These are phyloP conservation scores for Crepidodera aurea DNA, from an alignment of 2,888 invertebrate genomes.

Conservation along the genomic window DNA sequence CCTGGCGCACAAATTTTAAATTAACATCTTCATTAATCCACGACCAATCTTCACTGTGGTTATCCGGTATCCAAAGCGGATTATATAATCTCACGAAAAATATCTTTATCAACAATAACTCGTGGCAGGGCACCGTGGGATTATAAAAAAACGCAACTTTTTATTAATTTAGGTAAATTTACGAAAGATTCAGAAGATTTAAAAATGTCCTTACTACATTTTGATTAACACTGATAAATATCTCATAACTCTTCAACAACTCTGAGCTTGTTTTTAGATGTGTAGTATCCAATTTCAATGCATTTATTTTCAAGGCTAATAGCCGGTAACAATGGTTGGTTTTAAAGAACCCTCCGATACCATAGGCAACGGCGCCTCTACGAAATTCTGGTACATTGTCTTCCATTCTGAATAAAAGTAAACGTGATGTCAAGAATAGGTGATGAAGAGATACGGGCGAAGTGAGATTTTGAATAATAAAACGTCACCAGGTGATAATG, in stretches of 20 bases:
- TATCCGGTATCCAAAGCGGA: too few species aligned
- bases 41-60: too few species aligned
- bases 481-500: conserved; percentile 29
- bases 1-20: too few species aligned
- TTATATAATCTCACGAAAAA: too few species aligned
- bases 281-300: conserved; percentile 2
- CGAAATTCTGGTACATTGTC: conserved; percentile 24
- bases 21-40: too few species aligned
- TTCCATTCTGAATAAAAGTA: conserved; percentile 28
- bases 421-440: conserved; percentile 31
- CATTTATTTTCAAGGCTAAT: not conserved
- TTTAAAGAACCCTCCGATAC: not conserved
- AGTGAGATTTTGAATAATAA: conserved; percentile 27
- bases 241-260: not conserved
- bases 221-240: not conserved
- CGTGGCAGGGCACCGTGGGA: too few species aligned
- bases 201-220: too few species aligned
- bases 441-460: conserved; percentile 29
- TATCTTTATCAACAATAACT: too few species aligned
- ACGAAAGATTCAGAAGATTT: too few species aligned
- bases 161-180: too few species aligned
- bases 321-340: conserved; percentile 1
- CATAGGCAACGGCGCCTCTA: conserved; percentile 16
- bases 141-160: too few species aligned
- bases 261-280: not conserved